Evolutionary conservation across 2,888 invertebrate species (phyloP), one percentile per base, ranked within the genome.

Genomic region (Venustoraphidia nigricollis): DNA sequence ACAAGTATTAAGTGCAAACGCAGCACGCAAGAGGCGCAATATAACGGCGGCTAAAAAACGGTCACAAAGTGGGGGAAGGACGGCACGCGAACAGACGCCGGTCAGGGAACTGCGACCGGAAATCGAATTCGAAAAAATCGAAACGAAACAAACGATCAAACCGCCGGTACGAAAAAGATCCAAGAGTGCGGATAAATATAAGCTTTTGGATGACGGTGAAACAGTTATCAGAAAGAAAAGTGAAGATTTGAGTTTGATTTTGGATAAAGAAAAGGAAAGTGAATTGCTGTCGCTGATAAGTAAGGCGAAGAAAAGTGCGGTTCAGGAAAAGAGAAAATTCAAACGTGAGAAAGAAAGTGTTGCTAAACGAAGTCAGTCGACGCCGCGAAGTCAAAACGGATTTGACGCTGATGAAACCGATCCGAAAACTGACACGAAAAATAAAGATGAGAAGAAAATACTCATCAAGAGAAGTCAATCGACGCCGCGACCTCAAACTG

Each of bases 1-100:
- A 57, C 70, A 71, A 58, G 67, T 66, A 52, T 67, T 73, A 52
- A 67, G 66, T 59, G 73, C 75, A 60, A 69, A 73, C 13, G 66
- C 77, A 46, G 66, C 69, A 39, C 72, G 77, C 48, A 77, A 77
- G 56, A 71, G 81, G 44, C 71, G 83, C 52, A 77, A 75, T 53
- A 64, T 78, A 40, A 47, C 47, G 6, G 3, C 27, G 27, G 73
- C 76, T 0, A 76, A 75, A 58, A 76, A 73, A 53, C 68, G 75
- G 59, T 67, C 68, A 11, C 68, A 67, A 55, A 67, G 68, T 49
- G 62, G 72, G 2, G 64, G 68, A 38, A 64, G 69, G 57, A 66
- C 67, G 48, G 67, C 67, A 34, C 76, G 81, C 54, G 81, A 81
- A 51, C 76, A 77, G 44, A 78, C 81, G 9, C 81, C 82, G 36